Conservation (phyloP, 2,797 vertebrate genomes). For the Esox lucius region DNA sequence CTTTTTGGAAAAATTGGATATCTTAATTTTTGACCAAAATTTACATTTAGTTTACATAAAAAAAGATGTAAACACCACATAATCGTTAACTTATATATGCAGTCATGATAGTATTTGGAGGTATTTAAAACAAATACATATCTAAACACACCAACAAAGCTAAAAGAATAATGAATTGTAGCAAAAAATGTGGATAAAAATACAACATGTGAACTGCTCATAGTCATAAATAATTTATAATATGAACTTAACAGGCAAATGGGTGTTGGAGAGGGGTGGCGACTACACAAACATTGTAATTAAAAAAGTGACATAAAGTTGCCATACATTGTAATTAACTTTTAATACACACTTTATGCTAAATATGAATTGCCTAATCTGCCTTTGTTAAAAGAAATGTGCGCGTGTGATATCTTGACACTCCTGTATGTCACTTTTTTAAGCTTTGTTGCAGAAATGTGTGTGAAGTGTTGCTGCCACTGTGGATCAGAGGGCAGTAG, state of each 20-base stretch:
- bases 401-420: conserved; percentile 30
- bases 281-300: conserved; percentile 17
- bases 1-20: conserved; percentile 4
- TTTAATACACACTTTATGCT: conserved; percentile 24
- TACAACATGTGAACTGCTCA: neutral
- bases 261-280: conserved; percentile 19
- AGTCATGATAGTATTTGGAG: neutral
- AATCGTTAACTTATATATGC: neutral
- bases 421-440: conserved; percentile 16
- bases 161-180: neutral
- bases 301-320: neutral
- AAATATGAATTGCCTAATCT: conserved; percentile 21
- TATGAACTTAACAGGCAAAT: neutral
- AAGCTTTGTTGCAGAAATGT: conserved; percentile 3
- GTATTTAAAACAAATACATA: neutral
- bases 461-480: conserved; percentile 51
- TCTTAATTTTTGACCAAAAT: conserved; percentile 13
- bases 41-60: neutral
- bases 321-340: conserved; percentile 7
- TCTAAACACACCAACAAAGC: neutral
- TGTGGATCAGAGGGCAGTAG: conserved; percentile 52
- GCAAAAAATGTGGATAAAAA: conserved; percentile 1
- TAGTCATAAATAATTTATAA: neutral
- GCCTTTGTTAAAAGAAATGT: conserved; percentile 6
- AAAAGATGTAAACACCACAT: neutral